Evolutionary conservation across 2,888 invertebrate species (phyloP).

Genomic region (Himalopsyche kuldschensis): DNA sequence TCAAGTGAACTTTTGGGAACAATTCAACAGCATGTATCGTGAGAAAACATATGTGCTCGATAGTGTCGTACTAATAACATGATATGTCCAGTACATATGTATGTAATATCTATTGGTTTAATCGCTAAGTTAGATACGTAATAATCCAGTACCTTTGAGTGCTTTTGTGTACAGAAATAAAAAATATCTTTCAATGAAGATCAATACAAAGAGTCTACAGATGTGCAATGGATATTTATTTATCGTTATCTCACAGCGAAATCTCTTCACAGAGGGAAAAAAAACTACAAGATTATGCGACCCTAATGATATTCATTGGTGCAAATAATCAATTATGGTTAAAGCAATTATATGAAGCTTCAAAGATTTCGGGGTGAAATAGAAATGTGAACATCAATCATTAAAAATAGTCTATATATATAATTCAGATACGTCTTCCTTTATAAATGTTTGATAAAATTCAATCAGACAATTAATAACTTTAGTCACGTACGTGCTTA

Average conservation of each 20-base stretch:
- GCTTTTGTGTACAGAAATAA: background rate
- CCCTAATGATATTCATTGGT: background rate
- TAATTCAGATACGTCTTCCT: too few relatives aligned
- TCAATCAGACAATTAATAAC: too few relatives aligned
- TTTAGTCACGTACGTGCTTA: too few relatives aligned
- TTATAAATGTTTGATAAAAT: too few relatives aligned
- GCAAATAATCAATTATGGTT: background rate
- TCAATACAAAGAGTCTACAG: background rate
- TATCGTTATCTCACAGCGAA: background rate
- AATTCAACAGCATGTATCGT: too few relatives aligned
- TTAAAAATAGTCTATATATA: background rate
- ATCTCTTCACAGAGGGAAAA: background rate
- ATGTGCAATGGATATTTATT: background rate
- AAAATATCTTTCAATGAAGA: background rate
- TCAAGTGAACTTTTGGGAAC: too few relatives aligned
- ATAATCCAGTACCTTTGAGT: too few relatives aligned
- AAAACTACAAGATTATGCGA: background rate
- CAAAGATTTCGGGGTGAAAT: background rate
- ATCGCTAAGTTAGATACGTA: too few relatives aligned
- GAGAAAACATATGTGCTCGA: too few relatives aligned
- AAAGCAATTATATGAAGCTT: background rate
- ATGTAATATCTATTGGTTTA: too few relatives aligned
- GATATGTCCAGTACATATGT: too few relatives aligned
- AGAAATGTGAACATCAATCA: background rate
- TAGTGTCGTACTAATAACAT: too few relatives aligned